Percentiles rank a stretch among this genome's conserved stretches.
These are phyloP conservation scores for Semnornis frantzii DNA, from an alignment of 2,113 vertebrate genomes.

Conservation along the genomic window DNA sequence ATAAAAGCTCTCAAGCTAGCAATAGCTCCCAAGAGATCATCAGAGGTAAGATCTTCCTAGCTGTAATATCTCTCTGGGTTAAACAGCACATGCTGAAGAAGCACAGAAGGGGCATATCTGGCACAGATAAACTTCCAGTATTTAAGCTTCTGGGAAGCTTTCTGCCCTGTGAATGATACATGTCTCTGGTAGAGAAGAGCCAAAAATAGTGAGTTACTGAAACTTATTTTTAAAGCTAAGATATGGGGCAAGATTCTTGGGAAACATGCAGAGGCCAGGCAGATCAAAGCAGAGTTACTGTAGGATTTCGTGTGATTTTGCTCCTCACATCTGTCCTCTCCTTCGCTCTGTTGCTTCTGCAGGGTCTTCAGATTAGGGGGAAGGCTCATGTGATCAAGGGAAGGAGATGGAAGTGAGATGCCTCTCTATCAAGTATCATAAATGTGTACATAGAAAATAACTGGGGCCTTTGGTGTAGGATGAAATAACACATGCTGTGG, in stretches of 20 bases:
- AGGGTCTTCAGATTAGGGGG: background rate
- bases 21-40: background rate
- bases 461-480: background rate
- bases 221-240: background rate
- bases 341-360: background rate
- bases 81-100: background rate
- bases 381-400: background rate
- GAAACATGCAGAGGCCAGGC: background rate
- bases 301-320: background rate
- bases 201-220: constrained; percentile 3
- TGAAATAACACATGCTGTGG: background rate
- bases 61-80: background rate
- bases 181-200: background rate
- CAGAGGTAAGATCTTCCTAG: background rate
- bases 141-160: background rate
- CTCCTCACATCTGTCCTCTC: no score
- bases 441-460: background rate
- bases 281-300: background rate
- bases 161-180: background rate
- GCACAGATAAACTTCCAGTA: background rate
- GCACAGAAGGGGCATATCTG: background rate
- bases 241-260: background rate
- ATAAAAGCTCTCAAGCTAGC: background rate
- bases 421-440: background rate
- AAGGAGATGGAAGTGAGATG: background rate